phyloP scores from a whole-genome alignment of 92 coral and sea anemone species.

The Porites rus region DNA sequence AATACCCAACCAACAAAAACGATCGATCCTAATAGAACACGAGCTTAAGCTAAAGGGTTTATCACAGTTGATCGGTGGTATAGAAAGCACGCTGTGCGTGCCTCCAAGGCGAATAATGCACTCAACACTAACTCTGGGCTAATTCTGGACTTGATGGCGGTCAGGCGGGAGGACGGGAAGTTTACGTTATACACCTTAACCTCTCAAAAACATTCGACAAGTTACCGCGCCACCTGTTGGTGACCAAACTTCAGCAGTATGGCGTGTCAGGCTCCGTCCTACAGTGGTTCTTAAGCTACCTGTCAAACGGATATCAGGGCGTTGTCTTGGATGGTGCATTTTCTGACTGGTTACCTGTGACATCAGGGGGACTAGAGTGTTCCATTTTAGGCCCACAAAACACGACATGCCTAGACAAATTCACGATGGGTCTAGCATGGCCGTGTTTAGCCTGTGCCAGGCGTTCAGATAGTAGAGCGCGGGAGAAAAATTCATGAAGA shows the following conservation, averaged over 20 bases:
- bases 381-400: neutral
- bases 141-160: conserved; percentile 35
- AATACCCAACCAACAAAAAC: no score
- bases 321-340: conserved; percentile 48
- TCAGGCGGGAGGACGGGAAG: neutral
- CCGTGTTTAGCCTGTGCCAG: no score
- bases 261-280: conserved; percentile 42
- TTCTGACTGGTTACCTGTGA: conserved; percentile 67
- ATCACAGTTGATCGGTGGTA: no score
- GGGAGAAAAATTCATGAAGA: no score
- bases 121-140: no score
- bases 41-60: no score
- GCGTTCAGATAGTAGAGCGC: no score
- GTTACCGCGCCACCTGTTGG: conserved; percentile 52
- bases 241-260: conserved; percentile 13
- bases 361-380: conserved; percentile 55
- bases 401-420: no score
- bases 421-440: neutral
- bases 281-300: conserved; percentile 52
- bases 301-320: conserved; percentile 44
- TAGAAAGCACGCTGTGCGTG: no score
- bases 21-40: no score
- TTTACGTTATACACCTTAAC: conserved; percentile 50
- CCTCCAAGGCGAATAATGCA: no score
- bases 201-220: conserved; percentile 67